A percentile compares a stretch with the other conserved stretches of the same genome.
These are phyloP conservation scores for Aix galericulata DNA, from an alignment of 2,113 vertebrate genomes.

Conservation along the genomic window DNA sequence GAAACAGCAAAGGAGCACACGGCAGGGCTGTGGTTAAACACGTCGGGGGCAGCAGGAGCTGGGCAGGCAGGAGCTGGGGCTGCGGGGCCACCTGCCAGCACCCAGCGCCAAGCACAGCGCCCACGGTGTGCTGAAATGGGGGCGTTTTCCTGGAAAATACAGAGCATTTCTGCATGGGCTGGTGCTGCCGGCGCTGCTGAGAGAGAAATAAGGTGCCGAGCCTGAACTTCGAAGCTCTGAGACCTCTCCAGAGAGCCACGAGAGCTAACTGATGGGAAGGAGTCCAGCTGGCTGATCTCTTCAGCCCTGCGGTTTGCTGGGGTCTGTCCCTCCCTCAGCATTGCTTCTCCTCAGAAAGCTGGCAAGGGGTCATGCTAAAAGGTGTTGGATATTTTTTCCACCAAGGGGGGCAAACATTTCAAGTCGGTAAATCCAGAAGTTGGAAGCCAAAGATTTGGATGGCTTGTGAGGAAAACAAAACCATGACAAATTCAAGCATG, in stretches of 20 bases:
- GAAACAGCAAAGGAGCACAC: accelerated
- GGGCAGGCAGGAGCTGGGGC: not conserved
- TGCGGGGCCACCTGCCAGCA: not conserved
- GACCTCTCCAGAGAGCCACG: not conserved
- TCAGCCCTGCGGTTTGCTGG: accelerated
- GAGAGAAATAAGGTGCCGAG: not conserved
- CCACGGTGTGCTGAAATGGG: not conserved
- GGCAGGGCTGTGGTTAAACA: not conserved
- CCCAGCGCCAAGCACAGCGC: accelerated
- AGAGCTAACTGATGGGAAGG: not conserved
- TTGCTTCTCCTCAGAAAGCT: not conserved
- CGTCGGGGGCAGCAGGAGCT: not conserved
- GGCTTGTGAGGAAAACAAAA: not conserved
- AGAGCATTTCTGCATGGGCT: not conserved
- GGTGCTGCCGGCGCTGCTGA: not conserved
- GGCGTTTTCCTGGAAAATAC: not conserved
- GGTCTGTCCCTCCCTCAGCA: not conserved
- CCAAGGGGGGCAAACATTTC: not conserved
- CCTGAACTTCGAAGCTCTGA: not conserved
- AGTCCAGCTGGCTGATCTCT: accelerated
- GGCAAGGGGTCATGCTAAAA: not conserved
- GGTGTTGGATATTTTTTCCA: not conserved
- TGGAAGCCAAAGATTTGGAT: not conserved
- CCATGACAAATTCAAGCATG: not conserved
- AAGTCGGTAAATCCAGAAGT: accelerated